Percentiles rank a stretch among this genome's conserved stretches.
phyloP scores from a whole-genome alignment of 1,140 invertebrate species.

The Pollicipes pollicipes region DNA sequence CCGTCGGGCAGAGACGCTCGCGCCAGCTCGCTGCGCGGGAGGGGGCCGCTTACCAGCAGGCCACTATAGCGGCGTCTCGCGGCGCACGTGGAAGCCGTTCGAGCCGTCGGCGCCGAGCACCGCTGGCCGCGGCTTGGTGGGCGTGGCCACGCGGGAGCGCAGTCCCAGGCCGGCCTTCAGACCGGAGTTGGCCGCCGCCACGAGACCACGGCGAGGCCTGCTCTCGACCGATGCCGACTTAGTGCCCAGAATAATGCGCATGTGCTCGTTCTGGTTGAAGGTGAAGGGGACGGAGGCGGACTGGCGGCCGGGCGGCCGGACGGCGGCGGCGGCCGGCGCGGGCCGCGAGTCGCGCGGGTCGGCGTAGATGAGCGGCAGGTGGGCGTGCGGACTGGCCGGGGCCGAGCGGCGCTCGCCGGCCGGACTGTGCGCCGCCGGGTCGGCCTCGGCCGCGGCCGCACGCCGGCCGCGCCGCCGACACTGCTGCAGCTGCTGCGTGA shows the following conservation, averaged over 20 bases:
- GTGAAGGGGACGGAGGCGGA: constrained; percentile 19
- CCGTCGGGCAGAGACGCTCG: too few species aligned
- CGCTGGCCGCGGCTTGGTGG: constrained; percentile 4
- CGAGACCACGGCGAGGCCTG: neutral
- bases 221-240: neutral
- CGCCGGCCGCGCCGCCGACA: constrained; percentile 28
- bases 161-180: neutral
- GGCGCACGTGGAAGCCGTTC: constrained; percentile 16
- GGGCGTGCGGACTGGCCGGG: constrained; percentile 53
- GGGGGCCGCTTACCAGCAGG: too few species aligned
- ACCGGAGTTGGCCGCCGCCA: neutral
- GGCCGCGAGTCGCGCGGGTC: constrained; percentile 51
- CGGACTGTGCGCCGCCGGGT: constrained; percentile 37
- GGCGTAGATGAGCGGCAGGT: constrained; percentile 65
- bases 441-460: constrained; percentile 17
- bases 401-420: constrained; percentile 36
- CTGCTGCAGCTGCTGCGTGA: constrained; percentile 56
- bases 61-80: constrained; percentile 17
- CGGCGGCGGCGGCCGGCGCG: constrained; percentile 13
- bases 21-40: too few species aligned
- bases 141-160: too few species aligned
- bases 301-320: constrained; percentile 9
- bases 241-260: constrained; percentile 66
- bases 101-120: constrained; percentile 11
- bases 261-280: constrained; percentile 69